phyloP scores from a whole-genome alignment of 1,140 invertebrate species.

The Trachymyrmex cornetzi region DNA sequence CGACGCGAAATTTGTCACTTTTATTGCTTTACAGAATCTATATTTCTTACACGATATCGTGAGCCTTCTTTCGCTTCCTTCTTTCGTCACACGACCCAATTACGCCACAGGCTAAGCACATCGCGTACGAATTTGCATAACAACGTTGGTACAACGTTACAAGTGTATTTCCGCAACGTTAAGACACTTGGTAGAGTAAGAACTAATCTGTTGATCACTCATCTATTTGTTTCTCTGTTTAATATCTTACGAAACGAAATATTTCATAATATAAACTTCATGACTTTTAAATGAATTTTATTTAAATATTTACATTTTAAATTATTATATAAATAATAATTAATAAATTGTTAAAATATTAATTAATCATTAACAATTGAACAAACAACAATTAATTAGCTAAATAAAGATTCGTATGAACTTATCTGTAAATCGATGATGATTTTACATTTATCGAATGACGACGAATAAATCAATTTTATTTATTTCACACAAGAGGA shows the following conservation, averaged over 20 bases:
- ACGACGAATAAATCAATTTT: neutral
- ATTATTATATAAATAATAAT: neutral
- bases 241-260: neutral
- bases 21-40: constrained; percentile 11
- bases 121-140: constrained; percentile 53
- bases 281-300: neutral
- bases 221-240: neutral
- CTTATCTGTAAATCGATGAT: neutral
- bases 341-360: neutral
- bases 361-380: neutral
- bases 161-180: constrained; percentile 18
- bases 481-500: neutral
- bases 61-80: constrained; percentile 41
- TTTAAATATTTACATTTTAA: neutral
- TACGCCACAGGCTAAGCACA: constrained; percentile 45
- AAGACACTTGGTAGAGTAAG: neutral
- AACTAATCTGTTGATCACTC: neutral
- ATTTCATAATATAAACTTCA: neutral
- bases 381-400: neutral
- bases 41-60: constrained; percentile 38
- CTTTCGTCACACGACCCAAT: constrained; percentile 55
- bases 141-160: neutral
- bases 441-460: neutral
- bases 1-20: constrained; percentile 35
- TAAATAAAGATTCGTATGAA: neutral